Conservation (phyloP, 2,888 invertebrate genomes). For the Tolmerus cingulatus region DNA sequence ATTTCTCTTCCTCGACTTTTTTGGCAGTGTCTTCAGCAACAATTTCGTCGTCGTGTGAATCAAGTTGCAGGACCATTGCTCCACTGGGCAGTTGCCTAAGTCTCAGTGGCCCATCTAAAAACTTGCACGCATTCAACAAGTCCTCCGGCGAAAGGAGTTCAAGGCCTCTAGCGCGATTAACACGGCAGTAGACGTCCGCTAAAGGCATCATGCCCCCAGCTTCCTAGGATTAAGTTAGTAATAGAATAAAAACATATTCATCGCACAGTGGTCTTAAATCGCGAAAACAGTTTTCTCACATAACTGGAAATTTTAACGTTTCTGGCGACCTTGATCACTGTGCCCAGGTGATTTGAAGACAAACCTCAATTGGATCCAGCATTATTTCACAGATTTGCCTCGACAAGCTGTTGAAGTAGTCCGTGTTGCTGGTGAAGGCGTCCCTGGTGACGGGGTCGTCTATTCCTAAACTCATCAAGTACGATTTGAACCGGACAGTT, state of each 20-base stretch:
- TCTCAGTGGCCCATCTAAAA: slow-evolving; percentile 73
- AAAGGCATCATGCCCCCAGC: slow-evolving; percentile 96
- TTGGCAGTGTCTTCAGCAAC: slow-evolving; percentile 73
- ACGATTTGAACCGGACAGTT: slow-evolving; percentile 94
- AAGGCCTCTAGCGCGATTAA: slow-evolving; percentile 94
- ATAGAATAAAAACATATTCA: neutral
- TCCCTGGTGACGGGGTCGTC: slow-evolving; percentile 97
- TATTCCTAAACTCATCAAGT: slow-evolving; percentile 95
- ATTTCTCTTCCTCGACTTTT: slow-evolving; percentile 72
- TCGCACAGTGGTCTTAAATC: neutral
- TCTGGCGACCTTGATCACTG: neutral
- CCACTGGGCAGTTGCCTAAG: slow-evolving; percentile 90
- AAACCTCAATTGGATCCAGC: slow-evolving; percentile 79
- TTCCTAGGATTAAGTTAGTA: slow-evolving; percentile 68
- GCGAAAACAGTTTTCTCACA: neutral
- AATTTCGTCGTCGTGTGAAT: slow-evolving; percentile 75
- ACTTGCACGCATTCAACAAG: slow-evolving; percentile 88
- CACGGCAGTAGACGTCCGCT: slow-evolving; percentile 95
- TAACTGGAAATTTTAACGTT: neutral
- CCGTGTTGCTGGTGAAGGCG: slow-evolving; percentile 82
- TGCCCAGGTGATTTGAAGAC: neutral
- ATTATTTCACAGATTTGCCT: slow-evolving; percentile 86
- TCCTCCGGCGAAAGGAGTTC: slow-evolving; percentile 98
- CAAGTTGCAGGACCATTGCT: slow-evolving; percentile 91
- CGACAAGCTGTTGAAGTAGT: slow-evolving; percentile 85